Base-by-base conservation (phyloP, 1,140 invertebrate species). In the Drosophila ambigua region DNA sequence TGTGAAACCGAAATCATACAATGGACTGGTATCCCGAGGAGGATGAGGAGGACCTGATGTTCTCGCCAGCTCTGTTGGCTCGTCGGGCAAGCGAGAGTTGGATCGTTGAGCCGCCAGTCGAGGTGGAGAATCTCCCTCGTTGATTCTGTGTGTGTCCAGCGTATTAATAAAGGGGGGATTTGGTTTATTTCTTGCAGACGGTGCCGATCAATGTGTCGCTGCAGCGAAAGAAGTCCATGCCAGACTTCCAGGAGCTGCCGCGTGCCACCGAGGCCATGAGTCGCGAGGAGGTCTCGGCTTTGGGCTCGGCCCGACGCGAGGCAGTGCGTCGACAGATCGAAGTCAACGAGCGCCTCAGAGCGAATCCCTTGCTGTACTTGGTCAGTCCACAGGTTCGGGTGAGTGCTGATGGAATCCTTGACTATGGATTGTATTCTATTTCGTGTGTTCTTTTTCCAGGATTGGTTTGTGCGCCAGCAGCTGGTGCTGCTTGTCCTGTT, bases 341-440 rank as follows among this genome's bases (percentile, higher is more conserved):
- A 92, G 96, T 98, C 92, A 95, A 96, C 59, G 98, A 99, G 93
- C 95, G 97, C 92, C 95, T 98, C 61, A 94, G 97, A 91, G 97
- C 97, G 78, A 99, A 99, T 94, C 98, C 98, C 79, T 93, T 99
- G 69, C 95, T 99, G 58, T 98, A 98, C 92, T 94, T 99, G 92
- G 95, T 97, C 95, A 98, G 97, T 96, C 98, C 98, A 81, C 96
- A 97, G 94, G 96, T 99, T 79, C 98, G 98, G 97, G 98, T 99
- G 94, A 94, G 93, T 93, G 26, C 46, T 39, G n/a, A 11, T 20
- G 6, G 4, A 35, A 41, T 16, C 11, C 11, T 49, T 23, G 41
- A 26, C 60, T 13, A 9, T 9, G 4, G 6, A 2, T 31, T 51
- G 5, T 8, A 31, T 13, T 28, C 1, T 15, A 15, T 16, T 31